These are phyloP conservation scores for Acipenser oxyrinchus DNA, from an alignment of 2,797 vertebrate species.

Conservation along the genomic window DNA sequence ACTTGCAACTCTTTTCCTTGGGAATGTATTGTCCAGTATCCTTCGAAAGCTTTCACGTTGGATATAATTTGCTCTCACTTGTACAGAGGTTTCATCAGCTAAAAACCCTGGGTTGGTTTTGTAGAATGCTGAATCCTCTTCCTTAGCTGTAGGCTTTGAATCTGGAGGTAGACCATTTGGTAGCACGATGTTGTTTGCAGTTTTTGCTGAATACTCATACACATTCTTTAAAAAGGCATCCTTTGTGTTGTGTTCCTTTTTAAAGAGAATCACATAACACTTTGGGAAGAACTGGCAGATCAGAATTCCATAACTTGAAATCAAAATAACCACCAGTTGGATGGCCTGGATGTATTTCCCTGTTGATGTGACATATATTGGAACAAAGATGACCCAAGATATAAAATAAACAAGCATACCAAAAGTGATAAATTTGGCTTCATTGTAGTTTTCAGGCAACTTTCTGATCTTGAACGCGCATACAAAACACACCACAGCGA, in stretches of 20 bases:
- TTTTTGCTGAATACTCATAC: conserved; percentile 53
- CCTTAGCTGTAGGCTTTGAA: too few relatives aligned
- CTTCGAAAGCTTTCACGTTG: conserved; percentile 15
- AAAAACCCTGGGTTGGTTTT: too few relatives aligned
- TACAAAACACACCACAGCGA: conserved; percentile 73
- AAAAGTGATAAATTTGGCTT: conserved; percentile 85
- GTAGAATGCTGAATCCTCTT: too few relatives aligned
- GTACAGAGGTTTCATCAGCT: too few relatives aligned
- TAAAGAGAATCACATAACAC: conserved; percentile 78
- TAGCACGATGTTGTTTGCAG: too few relatives aligned
- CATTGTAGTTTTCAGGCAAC: conserved; percentile 79
- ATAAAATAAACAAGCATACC: conserved; percentile 86
- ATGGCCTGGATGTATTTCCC: conserved; percentile 76
- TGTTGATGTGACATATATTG: conserved; percentile 65
- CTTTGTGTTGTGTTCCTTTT: conserved; percentile 73
- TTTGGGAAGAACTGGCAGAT: conserved; percentile 81
- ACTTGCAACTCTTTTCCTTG: conserved; percentile 52
- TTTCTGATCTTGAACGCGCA: conserved; percentile 82
- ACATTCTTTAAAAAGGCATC: conserved; percentile 71
- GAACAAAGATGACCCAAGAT: conserved; percentile 79
- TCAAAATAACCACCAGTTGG: conserved; percentile 80
- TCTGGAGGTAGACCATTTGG: too few relatives aligned
- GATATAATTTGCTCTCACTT: too few relatives aligned
- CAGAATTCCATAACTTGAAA: conserved; percentile 79
- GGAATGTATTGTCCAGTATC: conserved; percentile 19